Evolutionary conservation across 1,140 invertebrate species (phyloP).

Genomic region (Halictus rubicundus): DNA sequence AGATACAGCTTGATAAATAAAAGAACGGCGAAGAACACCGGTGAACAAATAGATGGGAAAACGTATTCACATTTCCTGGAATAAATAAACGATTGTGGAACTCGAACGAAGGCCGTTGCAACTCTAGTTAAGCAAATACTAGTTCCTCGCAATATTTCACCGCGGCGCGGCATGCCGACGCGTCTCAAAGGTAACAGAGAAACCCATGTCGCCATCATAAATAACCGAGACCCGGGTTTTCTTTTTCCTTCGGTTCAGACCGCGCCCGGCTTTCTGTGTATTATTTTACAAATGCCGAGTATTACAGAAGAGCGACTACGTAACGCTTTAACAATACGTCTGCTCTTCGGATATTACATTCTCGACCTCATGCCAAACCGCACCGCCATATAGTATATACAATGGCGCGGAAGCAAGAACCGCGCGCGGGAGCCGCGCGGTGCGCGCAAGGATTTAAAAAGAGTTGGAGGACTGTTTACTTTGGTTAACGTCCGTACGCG

Average conservation of each 20-base stretch:
- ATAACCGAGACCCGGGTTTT: not conserved
- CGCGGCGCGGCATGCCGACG: too few species aligned
- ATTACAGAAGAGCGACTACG: not conserved
- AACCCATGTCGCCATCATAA: not conserved
- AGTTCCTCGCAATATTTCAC: not conserved
- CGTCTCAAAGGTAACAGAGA: not conserved
- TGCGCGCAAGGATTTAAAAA: constrained; percentile 23
- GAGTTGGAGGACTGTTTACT: constrained; percentile 31
- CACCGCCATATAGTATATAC: constrained; percentile 26
- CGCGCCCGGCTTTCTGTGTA: not conserved
- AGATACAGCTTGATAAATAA: too few species aligned
- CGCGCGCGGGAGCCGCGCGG: not conserved
- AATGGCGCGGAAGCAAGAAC: constrained; percentile 7
- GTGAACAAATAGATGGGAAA: too few species aligned
- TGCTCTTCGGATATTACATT: constrained; percentile 31
- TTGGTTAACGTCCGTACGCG: constrained; percentile 16
- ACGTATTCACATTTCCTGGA: too few species aligned
- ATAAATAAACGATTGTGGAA: too few species aligned
- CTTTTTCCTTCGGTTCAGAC: not conserved
- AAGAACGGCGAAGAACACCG: too few species aligned
- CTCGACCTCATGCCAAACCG: constrained; percentile 24
- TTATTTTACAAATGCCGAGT: not conserved
- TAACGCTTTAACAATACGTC: constrained; percentile 28
- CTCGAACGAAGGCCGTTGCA: too few species aligned
- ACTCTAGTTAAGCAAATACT: too few species aligned